A percentile compares a stretch with the other conserved stretches of the same genome.
These are phyloP conservation scores for Aleiodes alternator DNA, from an alignment of 2,888 invertebrate species.

Conservation along the genomic window DNA sequence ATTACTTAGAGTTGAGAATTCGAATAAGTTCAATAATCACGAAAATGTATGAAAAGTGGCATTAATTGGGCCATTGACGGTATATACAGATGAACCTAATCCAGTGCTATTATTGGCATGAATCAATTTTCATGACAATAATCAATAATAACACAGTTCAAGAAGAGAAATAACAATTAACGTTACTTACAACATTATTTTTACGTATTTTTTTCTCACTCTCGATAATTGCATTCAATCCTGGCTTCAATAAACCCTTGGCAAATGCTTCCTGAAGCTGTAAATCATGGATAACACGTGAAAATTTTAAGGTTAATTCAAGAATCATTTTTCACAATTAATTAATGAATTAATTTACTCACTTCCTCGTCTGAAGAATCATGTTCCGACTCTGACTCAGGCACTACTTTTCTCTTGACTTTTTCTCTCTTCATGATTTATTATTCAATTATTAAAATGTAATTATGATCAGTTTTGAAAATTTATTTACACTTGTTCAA, in stretches of 20 bases:
- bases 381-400: slow-evolving; percentile 75
- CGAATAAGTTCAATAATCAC: too few species aligned
- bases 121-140: not conserved
- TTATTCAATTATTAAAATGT: not conserved
- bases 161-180: not conserved
- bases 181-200: slow-evolving; percentile 84
- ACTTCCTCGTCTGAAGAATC: slow-evolving; percentile 80
- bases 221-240: slow-evolving; percentile 84
- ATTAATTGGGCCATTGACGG: too few species aligned
- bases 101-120: slow-evolving; percentile 40
- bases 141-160: not conserved
- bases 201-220: slow-evolving; percentile 78
- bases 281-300: slow-evolving; percentile 62
- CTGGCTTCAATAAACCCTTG: slow-evolving; percentile 90
- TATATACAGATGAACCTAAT: too few species aligned
- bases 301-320: slow-evolving; percentile 42
- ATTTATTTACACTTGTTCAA: too few species aligned
- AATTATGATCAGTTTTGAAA: not conserved
- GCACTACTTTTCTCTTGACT: not conserved
- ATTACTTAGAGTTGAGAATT: too few species aligned
- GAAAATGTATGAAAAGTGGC: too few species aligned
- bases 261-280: slow-evolving; percentile 94
- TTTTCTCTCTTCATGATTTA: not conserved
- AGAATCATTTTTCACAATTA: not conserved
- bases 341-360: slow-evolving; percentile 52